Percentiles rank a stretch among this genome's conserved stretches.
Evolutionary conservation across 2,888 invertebrate species (phyloP).

Genomic region (Tenthredo scrophulariae): DNA sequence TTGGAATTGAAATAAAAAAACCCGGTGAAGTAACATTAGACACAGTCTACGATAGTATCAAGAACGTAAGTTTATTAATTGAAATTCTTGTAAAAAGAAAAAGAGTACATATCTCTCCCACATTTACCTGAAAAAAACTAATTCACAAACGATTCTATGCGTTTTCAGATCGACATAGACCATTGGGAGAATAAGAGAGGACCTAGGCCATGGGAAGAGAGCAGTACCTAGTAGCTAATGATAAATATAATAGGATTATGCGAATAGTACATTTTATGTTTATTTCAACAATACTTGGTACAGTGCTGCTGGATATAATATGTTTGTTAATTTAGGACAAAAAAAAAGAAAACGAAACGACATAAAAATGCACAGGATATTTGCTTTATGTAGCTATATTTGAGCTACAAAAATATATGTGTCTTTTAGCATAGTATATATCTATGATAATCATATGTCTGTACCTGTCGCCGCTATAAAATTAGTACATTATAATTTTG

Average conservation of each 20-base stretch:
- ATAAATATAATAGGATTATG: conserved; percentile 4
- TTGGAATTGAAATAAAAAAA: conserved; percentile 85
- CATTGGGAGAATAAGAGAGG: conserved; percentile 93
- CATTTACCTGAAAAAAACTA: conserved; percentile 28
- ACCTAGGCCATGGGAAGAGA: conserved; percentile 91
- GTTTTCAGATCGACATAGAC: conserved; percentile 84
- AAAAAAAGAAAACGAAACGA: not conserved
- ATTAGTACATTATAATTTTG: conserved; percentile 31
- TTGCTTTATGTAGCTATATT: conserved; percentile 1
- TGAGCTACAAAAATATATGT: conserved; percentile 47
- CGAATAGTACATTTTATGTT: conserved; percentile 37
- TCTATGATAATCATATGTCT: conserved; percentile 8
- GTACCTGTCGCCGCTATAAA: not conserved
- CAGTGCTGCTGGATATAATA: conserved; percentile 18
- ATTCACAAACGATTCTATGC: too few relatives aligned
- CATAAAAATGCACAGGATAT: conserved; percentile 40
- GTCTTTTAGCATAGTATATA: not conserved
- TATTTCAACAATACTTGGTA: conserved; percentile 36
- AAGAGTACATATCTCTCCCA: conserved; percentile 15
- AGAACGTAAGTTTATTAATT: conserved; percentile 75
- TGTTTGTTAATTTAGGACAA: conserved; percentile 32
- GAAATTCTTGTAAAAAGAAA: not conserved
- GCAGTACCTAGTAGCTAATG: not conserved
- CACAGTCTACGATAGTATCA: conserved; percentile 86
- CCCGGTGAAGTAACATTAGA: conserved; percentile 87